Percentiles rank a stretch among this genome's conserved stretches.
phyloP scores from a whole-genome alignment of 1,140 invertebrate species.

The Psix sp. region DNA sequence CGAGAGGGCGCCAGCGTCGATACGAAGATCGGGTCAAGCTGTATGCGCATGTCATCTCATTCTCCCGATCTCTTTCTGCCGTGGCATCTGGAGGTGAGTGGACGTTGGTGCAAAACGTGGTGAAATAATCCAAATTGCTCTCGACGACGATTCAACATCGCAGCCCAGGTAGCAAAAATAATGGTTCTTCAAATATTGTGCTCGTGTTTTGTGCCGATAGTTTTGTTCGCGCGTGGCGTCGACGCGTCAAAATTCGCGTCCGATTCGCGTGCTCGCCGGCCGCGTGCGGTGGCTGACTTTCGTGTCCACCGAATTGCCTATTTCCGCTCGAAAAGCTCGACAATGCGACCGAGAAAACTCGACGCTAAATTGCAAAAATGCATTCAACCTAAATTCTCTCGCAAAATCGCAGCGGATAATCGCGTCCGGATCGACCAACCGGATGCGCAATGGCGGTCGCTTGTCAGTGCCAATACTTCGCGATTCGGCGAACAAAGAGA shows the following conservation, averaged over 20 bases:
- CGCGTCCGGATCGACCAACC: constrained; percentile 58
- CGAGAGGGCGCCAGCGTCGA: constrained; percentile 21
- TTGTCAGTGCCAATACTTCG: constrained; percentile 65
- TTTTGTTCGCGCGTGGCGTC: constrained; percentile 48
- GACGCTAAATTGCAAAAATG: too few relatives aligned
- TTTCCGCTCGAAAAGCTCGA: too few relatives aligned
- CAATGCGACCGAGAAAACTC: too few relatives aligned
- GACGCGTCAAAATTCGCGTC: constrained; percentile 17
- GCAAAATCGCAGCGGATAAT: neutral
- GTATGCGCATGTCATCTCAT: constrained; percentile 74
- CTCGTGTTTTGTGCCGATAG: constrained; percentile 63
- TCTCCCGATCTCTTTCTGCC: constrained; percentile 78
- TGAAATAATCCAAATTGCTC: constrained; percentile 66
- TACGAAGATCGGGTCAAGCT: constrained; percentile 11
- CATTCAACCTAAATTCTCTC: too few relatives aligned
- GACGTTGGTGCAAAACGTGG: constrained; percentile 62
- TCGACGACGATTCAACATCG: constrained; percentile 61
- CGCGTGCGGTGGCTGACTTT: constrained; percentile 28
- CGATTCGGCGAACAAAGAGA: constrained; percentile 23
- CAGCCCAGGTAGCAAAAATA: constrained; percentile 67
- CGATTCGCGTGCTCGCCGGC: constrained; percentile 63
- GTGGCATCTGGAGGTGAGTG: constrained; percentile 79
- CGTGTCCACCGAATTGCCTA: neutral
- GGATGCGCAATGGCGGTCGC: constrained; percentile 74
- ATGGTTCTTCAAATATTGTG: constrained; percentile 42